These are phyloP conservation scores for Penaeus vannamei DNA, from an alignment of 1,140 invertebrate genomes.

Conservation along the genomic window DNA sequence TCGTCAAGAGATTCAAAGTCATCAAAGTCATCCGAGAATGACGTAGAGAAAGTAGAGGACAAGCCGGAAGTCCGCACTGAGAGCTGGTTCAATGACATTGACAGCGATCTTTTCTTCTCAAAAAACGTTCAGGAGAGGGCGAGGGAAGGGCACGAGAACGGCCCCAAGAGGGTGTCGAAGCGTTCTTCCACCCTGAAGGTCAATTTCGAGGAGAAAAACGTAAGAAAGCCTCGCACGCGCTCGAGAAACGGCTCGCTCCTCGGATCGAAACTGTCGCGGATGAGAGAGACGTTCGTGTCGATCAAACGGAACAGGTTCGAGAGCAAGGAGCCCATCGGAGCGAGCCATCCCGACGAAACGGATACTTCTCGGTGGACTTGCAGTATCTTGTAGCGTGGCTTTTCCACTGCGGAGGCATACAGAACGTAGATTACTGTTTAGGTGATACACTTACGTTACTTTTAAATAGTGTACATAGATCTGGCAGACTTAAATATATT, in stretches of 20 bases:
- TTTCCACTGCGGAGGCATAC: too few species aligned
- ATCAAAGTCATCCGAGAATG: conserved; percentile 42
- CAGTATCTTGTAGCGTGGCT: conserved; percentile 29
- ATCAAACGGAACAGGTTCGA: conserved; percentile 38
- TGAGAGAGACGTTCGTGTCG: conserved; percentile 45
- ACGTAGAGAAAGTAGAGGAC: conserved; percentile 39
- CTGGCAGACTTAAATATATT: too few species aligned
- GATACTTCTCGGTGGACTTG: conserved; percentile 42
- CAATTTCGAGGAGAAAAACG: conserved; percentile 13
- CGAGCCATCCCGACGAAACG: conserved; percentile 38
- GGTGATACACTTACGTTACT: too few species aligned
- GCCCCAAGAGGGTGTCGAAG: conserved; percentile 18
- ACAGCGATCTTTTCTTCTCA: neutral
- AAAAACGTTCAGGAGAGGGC: neutral
- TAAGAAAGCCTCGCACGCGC: conserved; percentile 7
- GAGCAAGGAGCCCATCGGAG: conserved; percentile 20
- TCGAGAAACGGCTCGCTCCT: conserved; percentile 42
- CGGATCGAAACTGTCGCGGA: neutral
- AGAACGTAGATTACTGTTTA: too few species aligned
- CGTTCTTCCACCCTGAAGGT: conserved; percentile 27
- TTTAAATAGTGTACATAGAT: too few species aligned
- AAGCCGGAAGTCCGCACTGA: neutral
- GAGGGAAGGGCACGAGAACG: neutral
- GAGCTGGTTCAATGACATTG: neutral
- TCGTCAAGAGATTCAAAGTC: conserved; percentile 47